Percentiles rank a stretch among this genome's conserved stretches.
phyloP scores from a whole-genome alignment of 2,888 invertebrate species.

The Coenonympha arcania region DNA sequence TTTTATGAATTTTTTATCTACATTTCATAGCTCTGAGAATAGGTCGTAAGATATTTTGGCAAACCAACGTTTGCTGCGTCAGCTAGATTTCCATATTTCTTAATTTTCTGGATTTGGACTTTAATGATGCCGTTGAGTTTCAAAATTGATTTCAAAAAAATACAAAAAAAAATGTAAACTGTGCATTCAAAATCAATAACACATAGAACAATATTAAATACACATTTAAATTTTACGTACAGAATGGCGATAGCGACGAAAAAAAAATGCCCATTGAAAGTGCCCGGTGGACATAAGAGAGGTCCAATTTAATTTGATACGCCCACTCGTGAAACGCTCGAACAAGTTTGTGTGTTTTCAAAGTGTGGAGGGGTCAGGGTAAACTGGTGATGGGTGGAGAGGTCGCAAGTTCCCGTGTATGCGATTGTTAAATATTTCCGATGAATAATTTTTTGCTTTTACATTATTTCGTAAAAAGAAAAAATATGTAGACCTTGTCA shows the following conservation, averaged over 20 bases:
- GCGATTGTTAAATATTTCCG: conserved; percentile 6
- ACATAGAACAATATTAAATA: conserved; percentile 2
- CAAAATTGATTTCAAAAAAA: neutral
- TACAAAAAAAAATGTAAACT: neutral
- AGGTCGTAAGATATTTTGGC: too few relatives aligned
- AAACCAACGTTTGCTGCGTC: too few relatives aligned
- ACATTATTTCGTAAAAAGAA: too few relatives aligned
- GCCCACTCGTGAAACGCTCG: conserved; percentile 9
- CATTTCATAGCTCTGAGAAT: too few relatives aligned
- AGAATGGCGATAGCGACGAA: neutral
- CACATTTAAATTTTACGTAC: conserved; percentile 9
- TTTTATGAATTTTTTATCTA: too few relatives aligned
- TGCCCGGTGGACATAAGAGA: conserved; percentile 13
- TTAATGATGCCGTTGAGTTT: too few relatives aligned
- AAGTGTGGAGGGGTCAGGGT: conserved; percentile 1
- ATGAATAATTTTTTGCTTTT: conserved; percentile 1
- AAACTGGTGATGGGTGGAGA: neutral
- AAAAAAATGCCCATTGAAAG: conserved; percentile 7
- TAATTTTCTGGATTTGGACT: too few relatives aligned
- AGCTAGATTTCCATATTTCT: too few relatives aligned
- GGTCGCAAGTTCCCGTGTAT: neutral
- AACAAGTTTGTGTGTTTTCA: conserved; percentile 8
- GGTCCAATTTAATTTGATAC: conserved; percentile 17
- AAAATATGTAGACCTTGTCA: too few relatives aligned
- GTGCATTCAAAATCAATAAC: conserved; percentile 3